These are phyloP conservation scores for Sesamia inferens DNA, from an alignment of 2,888 invertebrate genomes.

Conservation along the genomic window DNA sequence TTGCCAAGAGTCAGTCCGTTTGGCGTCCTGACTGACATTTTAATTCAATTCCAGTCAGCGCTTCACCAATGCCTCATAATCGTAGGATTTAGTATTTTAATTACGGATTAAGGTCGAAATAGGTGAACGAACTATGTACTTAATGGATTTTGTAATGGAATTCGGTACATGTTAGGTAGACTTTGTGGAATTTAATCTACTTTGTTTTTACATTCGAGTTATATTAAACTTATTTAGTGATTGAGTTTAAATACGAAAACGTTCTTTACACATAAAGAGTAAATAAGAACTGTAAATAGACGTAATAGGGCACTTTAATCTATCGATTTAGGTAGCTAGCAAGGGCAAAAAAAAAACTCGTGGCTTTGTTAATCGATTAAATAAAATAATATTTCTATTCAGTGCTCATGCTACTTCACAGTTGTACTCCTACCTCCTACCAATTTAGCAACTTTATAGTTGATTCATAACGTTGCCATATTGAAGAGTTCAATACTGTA, in stretches of 20 bases:
- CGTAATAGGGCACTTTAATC: neutral
- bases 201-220: constrained; percentile 4
- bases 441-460: too few species aligned
- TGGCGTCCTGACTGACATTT: constrained; percentile 33
- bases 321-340: too few species aligned
- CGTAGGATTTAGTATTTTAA: constrained; percentile 58
- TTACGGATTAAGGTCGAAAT: constrained; percentile 50
- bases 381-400: too few species aligned
- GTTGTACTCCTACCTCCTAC: too few species aligned
- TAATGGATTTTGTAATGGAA: constrained; percentile 53
- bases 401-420: too few species aligned
- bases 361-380: too few species aligned
- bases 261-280: neutral
- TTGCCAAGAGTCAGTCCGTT: constrained; percentile 6
- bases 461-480: too few species aligned
- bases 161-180: constrained; percentile 25
- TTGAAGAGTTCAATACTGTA: too few species aligned
- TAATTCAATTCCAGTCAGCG: constrained; percentile 56
- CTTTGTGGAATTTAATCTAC: constrained; percentile 15
- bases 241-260: neutral
- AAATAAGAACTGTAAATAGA: neutral
- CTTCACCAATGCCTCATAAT: constrained; percentile 56
- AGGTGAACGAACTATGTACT: constrained; percentile 35
- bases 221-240: constrained; percentile 12
- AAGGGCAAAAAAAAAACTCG: too few species aligned